Evolutionary conservation across 2,888 invertebrate species (phyloP).

Genomic region (Altica lythri): DNA sequence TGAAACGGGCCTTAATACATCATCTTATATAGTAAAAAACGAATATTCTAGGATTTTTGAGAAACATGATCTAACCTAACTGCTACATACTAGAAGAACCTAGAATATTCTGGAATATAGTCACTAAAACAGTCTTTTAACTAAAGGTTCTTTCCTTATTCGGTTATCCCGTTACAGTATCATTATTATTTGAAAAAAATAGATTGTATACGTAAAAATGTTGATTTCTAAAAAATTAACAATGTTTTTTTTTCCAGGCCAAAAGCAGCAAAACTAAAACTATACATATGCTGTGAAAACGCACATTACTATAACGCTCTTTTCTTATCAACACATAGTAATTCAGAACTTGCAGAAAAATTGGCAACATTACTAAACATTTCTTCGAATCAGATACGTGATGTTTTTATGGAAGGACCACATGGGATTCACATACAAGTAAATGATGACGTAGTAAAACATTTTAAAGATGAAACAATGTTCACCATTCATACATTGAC

Average conservation of each 20-base stretch:
- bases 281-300: slow-evolving; percentile 78
- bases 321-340: slow-evolving; percentile 72
- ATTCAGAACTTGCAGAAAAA: slow-evolving; percentile 69
- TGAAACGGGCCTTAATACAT: too few species aligned
- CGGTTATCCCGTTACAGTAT: neutral
- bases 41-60: too few species aligned
- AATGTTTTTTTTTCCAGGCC: slow-evolving; percentile 56
- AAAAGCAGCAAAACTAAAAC: slow-evolving; percentile 76
- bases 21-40: too few species aligned
- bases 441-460: slow-evolving; percentile 83
- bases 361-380: slow-evolving; percentile 65
- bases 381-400: slow-evolving; percentile 54
- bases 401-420: slow-evolving; percentile 80
- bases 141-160: neutral
- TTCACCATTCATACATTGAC: slow-evolving; percentile 64
- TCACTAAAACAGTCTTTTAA: neutral
- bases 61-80: too few species aligned
- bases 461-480: slow-evolving; percentile 79
- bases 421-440: slow-evolving; percentile 82
- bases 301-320: slow-evolving; percentile 77
- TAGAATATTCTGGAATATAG: too few species aligned
- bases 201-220: neutral
- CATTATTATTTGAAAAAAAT: neutral
- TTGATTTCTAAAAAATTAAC: neutral
- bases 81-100: too few species aligned